Evolutionary conservation across 1,140 invertebrate species (phyloP), one percentile per base, ranked within the genome.

Genomic region (Achatina immaculata): DNA sequence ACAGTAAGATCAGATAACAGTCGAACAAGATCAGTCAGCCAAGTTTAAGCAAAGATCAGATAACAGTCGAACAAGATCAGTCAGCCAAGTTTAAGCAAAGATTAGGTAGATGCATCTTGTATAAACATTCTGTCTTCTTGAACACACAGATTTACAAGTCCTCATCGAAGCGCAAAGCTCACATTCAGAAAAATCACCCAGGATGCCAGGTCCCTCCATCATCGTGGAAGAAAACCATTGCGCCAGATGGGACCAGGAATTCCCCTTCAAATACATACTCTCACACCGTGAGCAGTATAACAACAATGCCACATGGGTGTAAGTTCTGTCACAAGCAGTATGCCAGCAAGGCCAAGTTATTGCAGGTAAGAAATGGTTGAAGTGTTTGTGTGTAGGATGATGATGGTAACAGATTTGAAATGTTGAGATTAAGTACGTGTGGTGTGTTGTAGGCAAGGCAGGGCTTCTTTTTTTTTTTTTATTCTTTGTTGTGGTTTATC

Each of bases 131-230:
- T n/a, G n/a, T n/a, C n/a, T n/a, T n/a, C n/a, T n/a, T n/a, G n/a
- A n/a, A n/a, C n/a, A n/a, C n/a, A n/a, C 69, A 82, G 81, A 79
- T 95, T 62, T 97, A 96, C 89, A 96, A 96, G 90, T 96, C 95
- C 82, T 96, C 95, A 88, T 95, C 95, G 1, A 96, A 96, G 88
- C 92, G 95, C 72, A 97, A 96, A 91, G 93, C 94, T 21, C 96
- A 97, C 88, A 96, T 96, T 82, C 90, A 96, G 84, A 96, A 96
- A 91, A 95, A 95, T 90, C 96, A 97, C 93, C 96, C 96, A 1
- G 95, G 95, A 34, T 92, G 93, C 55, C 93, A 94, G 82, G 90
- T 96, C 43, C 95, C 95, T 16, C 87, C 91, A 78, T 92, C 92
- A 81, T 84, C 88, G 24, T 85, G 92, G 66, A 89, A 89, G 83